Evolutionary conservation across 2,888 invertebrate genomes (phyloP), one percentile per base, ranked within the genome.

Genomic region (Cheilosia scutellata): DNA sequence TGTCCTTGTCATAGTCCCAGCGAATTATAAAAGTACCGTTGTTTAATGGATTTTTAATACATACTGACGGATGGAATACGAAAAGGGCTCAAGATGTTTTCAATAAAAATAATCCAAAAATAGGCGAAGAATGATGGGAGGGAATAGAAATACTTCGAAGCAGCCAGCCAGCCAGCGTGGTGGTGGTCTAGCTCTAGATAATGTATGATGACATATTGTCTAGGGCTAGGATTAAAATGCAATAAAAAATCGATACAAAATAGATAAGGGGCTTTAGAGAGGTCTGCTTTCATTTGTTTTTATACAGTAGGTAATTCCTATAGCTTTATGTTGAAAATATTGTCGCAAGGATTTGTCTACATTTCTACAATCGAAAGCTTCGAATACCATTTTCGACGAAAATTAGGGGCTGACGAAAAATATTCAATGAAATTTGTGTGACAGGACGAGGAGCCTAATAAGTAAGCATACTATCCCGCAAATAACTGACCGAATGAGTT

Each of bases 31-130:
- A 75, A 79, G 60, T 75, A 65, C 75, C 58, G 68, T 71, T 86
- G 72, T 82, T 86, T 86, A 86, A 86, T 86, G 76, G 68, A 62
- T 68, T 86, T 86, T 86, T 86, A 86, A 86, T 86, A 72, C 72
- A 72, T 58, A 57, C 71, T 77, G 86, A 86, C 82, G 72, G 57
- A 40, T 70, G 71, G 62, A 27, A 77, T 72, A 47, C 74, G 20
- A 77, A 82, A 86, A 82, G 80, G 86, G 82, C 75, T 82, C 86
- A 80, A 86, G 80, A 76, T 86, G 86, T 80, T 86, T 86, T 82
- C 62, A 82, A 82, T 86, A 82, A 86, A 82, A 86, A 76, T 66
- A 72, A 3, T 63, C 7, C 51, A 7, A 57, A 62, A 66, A 72
- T 62, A 72, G 29, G 3, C 16, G 49, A 57, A 27, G 44, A 62